These are phyloP conservation scores for Phalacrocorax pelagicus DNA, from an alignment of 2,113 vertebrate genomes.

Conservation along the genomic window DNA sequence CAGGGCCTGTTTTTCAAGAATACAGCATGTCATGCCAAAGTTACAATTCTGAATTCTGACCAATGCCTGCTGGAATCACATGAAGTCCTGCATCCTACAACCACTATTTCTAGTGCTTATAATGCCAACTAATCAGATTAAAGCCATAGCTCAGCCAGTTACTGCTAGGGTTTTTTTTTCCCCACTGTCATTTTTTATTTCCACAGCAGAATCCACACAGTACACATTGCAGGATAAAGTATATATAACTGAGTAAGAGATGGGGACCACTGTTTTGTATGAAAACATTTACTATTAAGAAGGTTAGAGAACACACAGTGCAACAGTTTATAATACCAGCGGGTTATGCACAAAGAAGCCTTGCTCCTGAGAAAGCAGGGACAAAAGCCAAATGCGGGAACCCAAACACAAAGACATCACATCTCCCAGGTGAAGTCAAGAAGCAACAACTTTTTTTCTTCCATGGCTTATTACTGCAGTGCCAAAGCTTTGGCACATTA, in stretches of 20 bases:
- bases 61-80: not conserved
- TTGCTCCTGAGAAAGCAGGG: not conserved
- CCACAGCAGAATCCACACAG: not conserved
- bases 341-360: not conserved
- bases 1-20: constrained; percentile 78
- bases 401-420: not conserved
- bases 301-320: not conserved
- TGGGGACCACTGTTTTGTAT: not conserved
- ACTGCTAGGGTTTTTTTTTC: not conserved
- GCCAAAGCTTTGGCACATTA: not conserved
- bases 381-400: not conserved
- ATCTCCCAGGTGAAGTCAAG: not conserved
- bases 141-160: not conserved
- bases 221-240: not conserved
- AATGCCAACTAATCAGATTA: not conserved
- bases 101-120: not conserved
- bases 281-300: not conserved
- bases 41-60: not conserved
- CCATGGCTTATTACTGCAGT: not conserved
- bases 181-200: not conserved
- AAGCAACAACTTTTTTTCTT: not conserved
- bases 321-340: not conserved
- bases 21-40: not conserved
- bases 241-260: not conserved
- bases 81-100: not conserved